Base-by-base conservation (phyloP, 2,797 vertebrate species). In the Propithecus deckenii region DNA sequence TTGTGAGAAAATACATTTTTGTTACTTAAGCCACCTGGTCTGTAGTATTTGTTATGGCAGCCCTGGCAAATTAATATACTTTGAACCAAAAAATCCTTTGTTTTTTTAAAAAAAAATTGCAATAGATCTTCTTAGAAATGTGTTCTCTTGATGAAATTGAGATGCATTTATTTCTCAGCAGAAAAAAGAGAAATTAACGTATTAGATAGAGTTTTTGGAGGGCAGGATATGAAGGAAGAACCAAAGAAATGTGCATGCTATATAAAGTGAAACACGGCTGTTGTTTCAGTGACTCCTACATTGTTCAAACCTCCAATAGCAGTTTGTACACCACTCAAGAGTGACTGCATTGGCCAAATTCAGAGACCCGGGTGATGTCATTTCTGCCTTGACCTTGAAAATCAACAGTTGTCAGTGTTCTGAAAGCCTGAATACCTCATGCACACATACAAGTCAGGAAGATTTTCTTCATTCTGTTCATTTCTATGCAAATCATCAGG, bases 131-230 rank as follows among this genome's bases (percentile, higher is more conserved):
- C 17, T 94, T 69, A 76, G 74, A 88, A 95, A 55, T 12, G 13
- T 43, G 15, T 69, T 86, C 9, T 59, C 71, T 46, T 71, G 63
- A 80, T 59, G 55, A 86, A 50, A 78, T 28, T 67, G 65, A 89
- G 80, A 85, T 43, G 59, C 22, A 25, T 25, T 88, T 71, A 86
- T 80, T 86, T 93, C 78, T 88, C 76, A 89, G 41, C 5, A 71
- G 32, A 4, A 88, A 38, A 83, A 80, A 52, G 48, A 90, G 76
- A 90, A 90, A 72, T 7, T 72, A 28, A 83, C 74, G 32, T 76
- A 78, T 74, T 38, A 74, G 32, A 67, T 35, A 61, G 25, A 35
- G 23, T 18, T 81, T 57, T 50, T n/a, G 1, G 23, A 79, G 7
- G 7, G 20, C 7, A 52, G 25, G 8, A 5, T 3, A n/a, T 28